These are phyloP conservation scores for Suillia variegata DNA, from an alignment of 2,888 invertebrate species.

Conservation along the genomic window DNA sequence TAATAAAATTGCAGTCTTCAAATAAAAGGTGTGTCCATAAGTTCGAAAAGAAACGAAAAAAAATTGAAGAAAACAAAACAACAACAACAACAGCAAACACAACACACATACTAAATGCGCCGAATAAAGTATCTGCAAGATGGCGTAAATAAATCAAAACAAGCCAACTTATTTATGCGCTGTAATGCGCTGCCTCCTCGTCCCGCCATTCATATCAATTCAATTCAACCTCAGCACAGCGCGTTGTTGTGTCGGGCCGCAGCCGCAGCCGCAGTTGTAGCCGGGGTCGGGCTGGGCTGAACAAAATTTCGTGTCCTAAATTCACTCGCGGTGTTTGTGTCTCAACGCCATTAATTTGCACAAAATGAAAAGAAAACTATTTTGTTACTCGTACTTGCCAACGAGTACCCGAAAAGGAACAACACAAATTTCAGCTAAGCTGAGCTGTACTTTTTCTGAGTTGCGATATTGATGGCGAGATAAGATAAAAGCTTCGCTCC, in stretches of 20 bases:
- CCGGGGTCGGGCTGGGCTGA: too few relatives aligned
- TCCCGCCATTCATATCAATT: too few relatives aligned
- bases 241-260: too few relatives aligned
- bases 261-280: too few relatives aligned
- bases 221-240: too few relatives aligned
- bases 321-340: conserved; percentile 10
- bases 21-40: conserved; percentile 3
- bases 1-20: background rate
- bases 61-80: background rate
- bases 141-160: background rate
- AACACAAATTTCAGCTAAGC: background rate
- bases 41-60: too few relatives aligned
- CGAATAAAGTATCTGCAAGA: background rate
- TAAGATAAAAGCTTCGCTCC: conserved; percentile 12
- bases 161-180: background rate
- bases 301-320: conserved; percentile 3
- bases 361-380: conserved; percentile 8
- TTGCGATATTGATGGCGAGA: conserved; percentile 19
- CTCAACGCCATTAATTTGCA: conserved; percentile 19
- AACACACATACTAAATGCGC: background rate
- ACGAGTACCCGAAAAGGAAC: background rate
- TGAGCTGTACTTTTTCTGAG: conserved; percentile 2
- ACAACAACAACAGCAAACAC: background rate
- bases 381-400: background rate
- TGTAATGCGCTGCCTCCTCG: too few relatives aligned